Percentiles rank a stretch among this genome's conserved stretches.
These are phyloP conservation scores for Euura saliciscinereae DNA, from an alignment of 1,140 invertebrate species.

Conservation along the genomic window DNA sequence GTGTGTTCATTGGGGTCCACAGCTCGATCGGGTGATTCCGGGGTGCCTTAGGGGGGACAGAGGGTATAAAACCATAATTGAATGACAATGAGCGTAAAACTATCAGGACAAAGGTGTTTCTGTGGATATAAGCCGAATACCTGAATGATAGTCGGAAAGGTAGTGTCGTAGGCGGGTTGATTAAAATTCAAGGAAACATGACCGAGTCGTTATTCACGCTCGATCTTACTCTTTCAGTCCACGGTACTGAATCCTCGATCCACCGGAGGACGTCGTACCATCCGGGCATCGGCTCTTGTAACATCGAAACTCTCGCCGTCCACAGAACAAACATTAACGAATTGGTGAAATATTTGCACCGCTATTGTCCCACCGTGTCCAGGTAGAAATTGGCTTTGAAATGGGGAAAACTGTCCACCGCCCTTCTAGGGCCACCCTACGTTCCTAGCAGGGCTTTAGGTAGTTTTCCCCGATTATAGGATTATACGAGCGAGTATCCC, in stretches of 20 bases:
- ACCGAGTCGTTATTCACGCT: constrained; percentile 1
- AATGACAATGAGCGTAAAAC: constrained; percentile 32
- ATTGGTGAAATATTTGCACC: constrained; percentile 28
- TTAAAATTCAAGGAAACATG: constrained; percentile 18
- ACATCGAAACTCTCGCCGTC: background rate
- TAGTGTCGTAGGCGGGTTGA: constrained; percentile 4
- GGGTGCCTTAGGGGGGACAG: too few species aligned
- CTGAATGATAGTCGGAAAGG: background rate
- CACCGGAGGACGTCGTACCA: background rate
- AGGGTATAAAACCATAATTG: constrained; percentile 30
- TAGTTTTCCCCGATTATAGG: too few species aligned
- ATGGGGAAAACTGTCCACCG: background rate
- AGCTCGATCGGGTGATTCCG: too few species aligned
- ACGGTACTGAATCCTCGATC: constrained; percentile 6
- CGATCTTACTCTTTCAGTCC: background rate
- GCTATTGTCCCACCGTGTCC: constrained; percentile 32
- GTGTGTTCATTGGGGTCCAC: too few species aligned
- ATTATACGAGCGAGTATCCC: too few species aligned
- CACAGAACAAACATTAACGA: constrained; percentile 20
- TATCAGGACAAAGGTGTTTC: constrained; percentile 36
- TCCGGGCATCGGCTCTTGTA: constrained; percentile 5
- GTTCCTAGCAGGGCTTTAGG: too few species aligned
- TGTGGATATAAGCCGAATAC: constrained; percentile 10
- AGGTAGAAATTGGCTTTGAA: constrained; percentile 7
- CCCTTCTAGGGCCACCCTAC: background rate